Evolutionary conservation across 2,888 invertebrate genomes (phyloP).

Genomic region (Caenorhabditis sp.): DNA sequence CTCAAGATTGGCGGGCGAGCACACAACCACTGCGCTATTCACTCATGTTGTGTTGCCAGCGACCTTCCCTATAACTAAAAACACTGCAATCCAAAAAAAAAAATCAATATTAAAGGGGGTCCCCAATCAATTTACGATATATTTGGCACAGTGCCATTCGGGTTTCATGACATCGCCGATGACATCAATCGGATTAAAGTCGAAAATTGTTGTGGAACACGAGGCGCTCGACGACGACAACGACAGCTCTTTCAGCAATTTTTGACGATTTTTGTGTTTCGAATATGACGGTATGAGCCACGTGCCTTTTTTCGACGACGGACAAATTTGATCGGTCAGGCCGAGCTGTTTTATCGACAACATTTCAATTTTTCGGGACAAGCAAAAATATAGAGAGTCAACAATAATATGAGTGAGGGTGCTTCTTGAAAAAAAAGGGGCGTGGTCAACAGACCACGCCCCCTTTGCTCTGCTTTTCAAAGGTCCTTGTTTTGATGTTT

Average conservation of each 20-base stretch:
- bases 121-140: constrained; percentile 47
- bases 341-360: constrained; percentile 37
- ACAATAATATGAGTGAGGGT: too few species aligned
- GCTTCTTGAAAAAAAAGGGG: not conserved
- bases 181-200: constrained; percentile 23
- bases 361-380: constrained; percentile 7
- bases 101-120: not conserved
- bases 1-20: too few species aligned
- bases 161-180: constrained; percentile 34
- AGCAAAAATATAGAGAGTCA: not conserved
- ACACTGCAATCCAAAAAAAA: not conserved
- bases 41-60: too few species aligned
- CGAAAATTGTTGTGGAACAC: not conserved
- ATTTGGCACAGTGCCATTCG: constrained; percentile 61
- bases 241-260: constrained; percentile 17
- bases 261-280: constrained; percentile 7
- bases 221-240: constrained; percentile 8
- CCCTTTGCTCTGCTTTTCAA: not conserved
- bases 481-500: not conserved
- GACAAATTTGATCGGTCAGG: constrained; percentile 22
- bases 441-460: not conserved
- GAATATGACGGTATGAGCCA: not conserved
- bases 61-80: too few species aligned
- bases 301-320: not conserved
- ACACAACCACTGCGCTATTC: too few species aligned